Conservation (phyloP, 2,888 invertebrate genomes). For the Calliopum simillimum region DNA sequence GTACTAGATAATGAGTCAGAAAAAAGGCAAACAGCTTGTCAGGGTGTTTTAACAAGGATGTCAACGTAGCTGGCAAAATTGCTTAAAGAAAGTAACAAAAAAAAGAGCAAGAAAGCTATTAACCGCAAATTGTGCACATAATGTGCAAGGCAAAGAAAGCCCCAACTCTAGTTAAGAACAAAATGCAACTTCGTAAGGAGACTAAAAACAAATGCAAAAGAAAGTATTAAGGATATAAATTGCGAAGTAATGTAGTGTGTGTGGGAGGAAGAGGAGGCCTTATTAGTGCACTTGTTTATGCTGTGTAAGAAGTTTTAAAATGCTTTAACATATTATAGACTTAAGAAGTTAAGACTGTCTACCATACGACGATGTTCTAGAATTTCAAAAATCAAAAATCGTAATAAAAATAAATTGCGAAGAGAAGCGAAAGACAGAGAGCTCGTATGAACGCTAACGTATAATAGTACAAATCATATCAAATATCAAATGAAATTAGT, state of each 20-base stretch:
- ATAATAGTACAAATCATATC: too few species aligned
- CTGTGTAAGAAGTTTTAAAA: too few species aligned
- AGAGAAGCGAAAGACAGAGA: too few species aligned
- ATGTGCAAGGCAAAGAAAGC: neutral
- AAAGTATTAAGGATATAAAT: neutral
- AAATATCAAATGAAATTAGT: too few species aligned
- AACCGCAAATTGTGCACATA: slow-evolving; percentile 15
- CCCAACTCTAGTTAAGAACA: too few species aligned
- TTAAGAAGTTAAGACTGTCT: too few species aligned
- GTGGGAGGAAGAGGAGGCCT: neutral
- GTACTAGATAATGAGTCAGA: slow-evolving; percentile 5
- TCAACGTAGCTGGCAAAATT: too few species aligned
- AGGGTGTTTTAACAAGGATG: slow-evolving; percentile 13
- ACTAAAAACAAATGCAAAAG: neutral
- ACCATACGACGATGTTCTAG: too few species aligned
- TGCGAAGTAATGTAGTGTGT: neutral
- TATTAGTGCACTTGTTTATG: neutral
- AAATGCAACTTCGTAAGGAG: neutral
- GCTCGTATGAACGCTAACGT: too few species aligned
- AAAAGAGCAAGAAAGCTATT: slow-evolving; percentile 5
- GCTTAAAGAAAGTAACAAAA: neutral
- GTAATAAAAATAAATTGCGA: too few species aligned
- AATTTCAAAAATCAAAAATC: too few species aligned
- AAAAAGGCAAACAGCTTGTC: neutral
- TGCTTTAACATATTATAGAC: too few species aligned